Evolutionary conservation across 1,140 invertebrate species (phyloP).

Genomic region (Atta texana): DNA sequence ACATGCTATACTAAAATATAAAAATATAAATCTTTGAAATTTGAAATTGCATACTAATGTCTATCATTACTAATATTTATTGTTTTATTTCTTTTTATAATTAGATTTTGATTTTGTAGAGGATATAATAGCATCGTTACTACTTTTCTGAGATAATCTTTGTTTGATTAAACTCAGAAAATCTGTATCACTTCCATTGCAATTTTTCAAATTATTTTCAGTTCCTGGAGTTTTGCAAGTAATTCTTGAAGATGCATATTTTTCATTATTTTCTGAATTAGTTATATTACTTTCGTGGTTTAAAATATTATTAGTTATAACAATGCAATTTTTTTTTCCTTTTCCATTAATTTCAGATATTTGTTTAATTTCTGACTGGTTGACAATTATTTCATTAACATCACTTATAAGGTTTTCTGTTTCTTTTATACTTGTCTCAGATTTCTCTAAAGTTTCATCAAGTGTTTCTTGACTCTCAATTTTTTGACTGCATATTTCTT

Average conservation of each 20-base stretch:
- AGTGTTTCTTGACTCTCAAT: background rate
- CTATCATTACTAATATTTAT: background rate
- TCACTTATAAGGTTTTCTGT: background rate
- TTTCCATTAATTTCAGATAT: background rate
- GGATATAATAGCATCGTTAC: background rate
- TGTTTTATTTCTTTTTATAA: constrained; percentile 24
- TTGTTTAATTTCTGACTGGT: background rate
- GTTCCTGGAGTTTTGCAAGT: background rate
- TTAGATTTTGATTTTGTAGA: background rate
- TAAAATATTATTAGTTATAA: background rate
- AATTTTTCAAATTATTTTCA: background rate
- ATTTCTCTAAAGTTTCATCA: background rate
- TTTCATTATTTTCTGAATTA: background rate
- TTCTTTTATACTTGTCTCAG: background rate
- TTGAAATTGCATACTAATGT: background rate
- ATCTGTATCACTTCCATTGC: constrained; percentile 62
- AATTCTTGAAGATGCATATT: constrained; percentile 7
- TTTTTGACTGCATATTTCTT: background rate
- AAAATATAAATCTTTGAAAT: background rate
- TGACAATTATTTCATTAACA: background rate
- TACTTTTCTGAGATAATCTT: constrained; percentile 72
- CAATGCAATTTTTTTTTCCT: background rate
- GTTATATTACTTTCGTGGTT: background rate
- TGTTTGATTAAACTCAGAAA: constrained; percentile 83
- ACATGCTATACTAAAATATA: constrained; percentile 10